These are phyloP conservation scores for Rhingia rostrata DNA, from an alignment of 2,888 invertebrate species.

Conservation along the genomic window DNA sequence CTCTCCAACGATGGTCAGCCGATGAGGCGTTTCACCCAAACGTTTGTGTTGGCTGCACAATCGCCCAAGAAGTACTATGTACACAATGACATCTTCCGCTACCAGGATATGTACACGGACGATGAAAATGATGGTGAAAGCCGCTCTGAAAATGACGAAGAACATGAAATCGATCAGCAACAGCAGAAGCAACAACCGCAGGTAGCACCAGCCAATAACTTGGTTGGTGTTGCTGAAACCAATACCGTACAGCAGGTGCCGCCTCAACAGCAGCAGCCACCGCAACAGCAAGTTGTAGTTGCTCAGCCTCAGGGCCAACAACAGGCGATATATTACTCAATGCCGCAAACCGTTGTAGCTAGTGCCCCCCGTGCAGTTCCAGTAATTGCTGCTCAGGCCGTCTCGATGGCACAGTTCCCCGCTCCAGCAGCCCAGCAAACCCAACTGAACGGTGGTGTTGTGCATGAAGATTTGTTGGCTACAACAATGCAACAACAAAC, in stretches of 20 bases:
- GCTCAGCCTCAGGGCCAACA: conserved; percentile 77
- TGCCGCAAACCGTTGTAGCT: conserved; percentile 78
- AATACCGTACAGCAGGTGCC: conserved; percentile 76
- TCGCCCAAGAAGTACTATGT: conserved; percentile 99
- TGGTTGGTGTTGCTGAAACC: conserved; percentile 43
- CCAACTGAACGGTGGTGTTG: conserved; percentile 81
- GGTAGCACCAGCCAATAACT: conserved; percentile 48
- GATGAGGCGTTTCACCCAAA: conserved; percentile 99
- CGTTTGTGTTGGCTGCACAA: conserved; percentile 97
- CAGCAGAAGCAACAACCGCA: conserved; percentile 58
- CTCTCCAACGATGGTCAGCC: conserved; percentile 97
- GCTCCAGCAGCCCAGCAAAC: conserved; percentile 78
- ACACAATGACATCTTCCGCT: conserved; percentile 99
- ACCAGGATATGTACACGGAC: conserved; percentile 91
- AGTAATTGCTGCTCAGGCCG: conserved; percentile 77
- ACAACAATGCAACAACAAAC: conserved; percentile 77
- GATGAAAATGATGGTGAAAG: conserved; percentile 84
- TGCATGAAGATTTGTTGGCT: conserved; percentile 82
- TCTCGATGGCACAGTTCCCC: conserved; percentile 78
- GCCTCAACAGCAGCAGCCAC: conserved; percentile 73
- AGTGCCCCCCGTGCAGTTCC: conserved; percentile 78
- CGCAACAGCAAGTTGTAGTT: conserved; percentile 75
- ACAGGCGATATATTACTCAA: conserved; percentile 80
- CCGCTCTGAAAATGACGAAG: conserved; percentile 82
- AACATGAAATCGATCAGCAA: conserved; percentile 77